These are phyloP conservation scores for Macrotis lagotis DNA, from an alignment of 2,113 vertebrate species.

Conservation along the genomic window DNA sequence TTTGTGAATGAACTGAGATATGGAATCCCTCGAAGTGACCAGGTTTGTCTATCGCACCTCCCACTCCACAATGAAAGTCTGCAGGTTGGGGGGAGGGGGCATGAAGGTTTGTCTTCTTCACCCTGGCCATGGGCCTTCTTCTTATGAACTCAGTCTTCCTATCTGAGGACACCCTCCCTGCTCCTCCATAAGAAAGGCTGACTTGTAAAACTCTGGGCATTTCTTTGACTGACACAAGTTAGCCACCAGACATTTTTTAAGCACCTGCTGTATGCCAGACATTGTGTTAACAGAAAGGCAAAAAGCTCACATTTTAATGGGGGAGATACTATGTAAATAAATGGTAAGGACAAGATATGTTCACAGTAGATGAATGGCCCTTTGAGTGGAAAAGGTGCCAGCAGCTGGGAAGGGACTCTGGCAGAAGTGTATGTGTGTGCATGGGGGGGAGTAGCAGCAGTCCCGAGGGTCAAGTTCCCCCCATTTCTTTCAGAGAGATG, in stretches of 20 bases:
- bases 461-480: background rate
- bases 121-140: background rate
- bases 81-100: constrained; percentile 81
- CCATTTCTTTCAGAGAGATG: background rate
- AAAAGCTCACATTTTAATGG: background rate
- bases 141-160: background rate
- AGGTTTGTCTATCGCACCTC: constrained; percentile 82
- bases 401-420: background rate
- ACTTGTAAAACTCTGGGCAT: background rate
- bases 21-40: constrained; percentile 84
- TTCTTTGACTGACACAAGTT: constrained; percentile 54
- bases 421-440: no score
- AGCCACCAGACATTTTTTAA: constrained; percentile 48
- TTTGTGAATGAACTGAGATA: constrained; percentile 90
- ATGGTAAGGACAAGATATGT: background rate
- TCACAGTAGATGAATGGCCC: background rate
- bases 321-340: background rate
- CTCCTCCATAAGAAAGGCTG: background rate
- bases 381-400: fast-evolving
- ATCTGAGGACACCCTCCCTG: background rate
- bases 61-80: constrained; percentile 59
- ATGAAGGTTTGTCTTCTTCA: background rate
- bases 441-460: background rate
- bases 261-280: constrained; percentile 69
- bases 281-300: constrained; percentile 37